Evolutionary conservation across 2,888 invertebrate genomes (phyloP), one percentile per base, ranked within the genome.

Genomic region (Catocala nupta): DNA sequence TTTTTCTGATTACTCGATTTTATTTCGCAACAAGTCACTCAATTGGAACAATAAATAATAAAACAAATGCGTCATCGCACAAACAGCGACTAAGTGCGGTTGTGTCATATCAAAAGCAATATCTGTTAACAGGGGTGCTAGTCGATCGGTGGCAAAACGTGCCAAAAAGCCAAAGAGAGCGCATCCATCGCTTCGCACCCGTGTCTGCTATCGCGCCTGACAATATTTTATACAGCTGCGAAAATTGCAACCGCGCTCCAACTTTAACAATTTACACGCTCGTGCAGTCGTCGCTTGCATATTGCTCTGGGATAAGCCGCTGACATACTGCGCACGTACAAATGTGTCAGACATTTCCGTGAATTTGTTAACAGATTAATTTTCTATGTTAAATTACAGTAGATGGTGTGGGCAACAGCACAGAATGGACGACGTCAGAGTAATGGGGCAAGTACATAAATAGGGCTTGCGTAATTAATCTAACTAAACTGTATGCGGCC

Each of bases 221-320:
- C 88, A 87, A 90, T 92, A 91, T 92, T 91, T 91, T 90, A 90
- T 87, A 87, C 85, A 83, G 84, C 88, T 84, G 85, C 73, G 90
- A 88, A 91, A 90, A 91, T 92, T 91, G 90, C 90, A 88, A 89
- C 88, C 87, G 77, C 86, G 75, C 82, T 83, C 85, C 82, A 92
- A 92, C 90, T 92, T 90, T 87, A 87, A 88, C 90, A 91, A 92
- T 91, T 91, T 90, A 87, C 90, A 87, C 84, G 79, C 79, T 77
- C 78, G 78, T 80, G 79, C 80, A 72, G 79, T 77, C 79, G 78
- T 76, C 81, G 81, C 80, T 75, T 84, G 85, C 83, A 88, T 86
- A 86, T 85, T 84, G 85, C 81, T 65, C 52, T 68, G 55, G 57
- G 55, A 66, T 78, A 75, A 70, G 60, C 71, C 76, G 65, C 68